A percentile compares a stretch with the other conserved stretches of the same genome.
phyloP scores from a whole-genome alignment of 2,113 vertebrate species.

The Apteryx owenii region DNA sequence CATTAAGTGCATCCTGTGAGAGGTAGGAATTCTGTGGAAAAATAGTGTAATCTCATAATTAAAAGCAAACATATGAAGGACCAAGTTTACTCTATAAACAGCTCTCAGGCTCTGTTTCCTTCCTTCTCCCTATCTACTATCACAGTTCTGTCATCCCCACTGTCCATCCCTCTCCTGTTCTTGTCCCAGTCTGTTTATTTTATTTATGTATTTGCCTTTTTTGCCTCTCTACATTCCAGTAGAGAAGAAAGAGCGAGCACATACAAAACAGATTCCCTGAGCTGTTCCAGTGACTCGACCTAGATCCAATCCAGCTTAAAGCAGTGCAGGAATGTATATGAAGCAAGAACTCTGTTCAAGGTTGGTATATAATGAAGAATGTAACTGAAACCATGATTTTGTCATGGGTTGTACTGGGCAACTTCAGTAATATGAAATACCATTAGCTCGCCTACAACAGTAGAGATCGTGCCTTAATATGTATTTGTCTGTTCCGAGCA shows the following conservation, averaged over 20 bases:
- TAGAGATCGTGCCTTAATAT: neutral
- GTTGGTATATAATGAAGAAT: neutral
- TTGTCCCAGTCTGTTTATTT: fast-evolving
- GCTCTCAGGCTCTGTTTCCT: slow-evolving; percentile 1
- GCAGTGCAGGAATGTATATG: neutral
- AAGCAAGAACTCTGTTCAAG: neutral
- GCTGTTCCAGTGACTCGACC: neutral
- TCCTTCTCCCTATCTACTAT: neutral
- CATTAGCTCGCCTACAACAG: neutral
- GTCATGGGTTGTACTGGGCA: neutral
- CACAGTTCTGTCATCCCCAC: neutral
- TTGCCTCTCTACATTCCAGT: neutral
- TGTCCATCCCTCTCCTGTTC: neutral
- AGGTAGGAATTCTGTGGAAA: slow-evolving; percentile 55
- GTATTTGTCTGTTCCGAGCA: neutral
- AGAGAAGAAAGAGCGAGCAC: neutral
- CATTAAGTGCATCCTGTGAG: slow-evolving; percentile 28
- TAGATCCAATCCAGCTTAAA: neutral
- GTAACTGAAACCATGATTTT: neutral
- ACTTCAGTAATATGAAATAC: neutral
- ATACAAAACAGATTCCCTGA: neutral
- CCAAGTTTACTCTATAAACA: slow-evolving; percentile 24
- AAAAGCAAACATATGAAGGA: slow-evolving; percentile 30
- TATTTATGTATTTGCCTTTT: neutral
- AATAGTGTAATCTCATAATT: slow-evolving; percentile 40